phyloP scores from a whole-genome alignment of 1,140 invertebrate species.

The Chironomus striatipennis region DNA sequence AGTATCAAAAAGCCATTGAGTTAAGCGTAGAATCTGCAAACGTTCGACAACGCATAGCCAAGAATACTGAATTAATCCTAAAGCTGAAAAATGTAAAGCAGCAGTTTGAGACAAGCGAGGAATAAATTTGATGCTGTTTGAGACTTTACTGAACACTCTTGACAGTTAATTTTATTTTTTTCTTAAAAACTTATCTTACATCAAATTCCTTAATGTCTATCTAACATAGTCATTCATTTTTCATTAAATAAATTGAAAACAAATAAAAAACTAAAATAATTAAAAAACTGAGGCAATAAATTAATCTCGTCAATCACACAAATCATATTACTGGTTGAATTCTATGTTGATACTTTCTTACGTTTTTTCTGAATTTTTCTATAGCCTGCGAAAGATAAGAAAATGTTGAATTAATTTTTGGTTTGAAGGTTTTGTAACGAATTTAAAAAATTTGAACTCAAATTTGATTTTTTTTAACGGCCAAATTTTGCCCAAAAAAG shows the following conservation, averaged over 20 bases:
- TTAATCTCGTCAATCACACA: not conserved
- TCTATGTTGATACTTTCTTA: not conserved
- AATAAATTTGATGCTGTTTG: not conserved
- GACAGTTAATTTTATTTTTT: not conserved
- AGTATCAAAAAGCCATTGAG: not conserved
- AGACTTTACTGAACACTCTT: not conserved
- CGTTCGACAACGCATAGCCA: not conserved
- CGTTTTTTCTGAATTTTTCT: slow-evolving; percentile 12
- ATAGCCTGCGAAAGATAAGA: not conserved
- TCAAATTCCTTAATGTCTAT: not conserved
- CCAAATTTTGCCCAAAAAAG: too few relatives aligned
- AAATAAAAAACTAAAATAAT: not conserved
- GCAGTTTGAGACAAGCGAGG: not conserved
- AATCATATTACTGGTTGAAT: not conserved
- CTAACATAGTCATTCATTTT: not conserved
- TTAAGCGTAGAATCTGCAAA: not conserved
- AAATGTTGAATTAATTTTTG: not conserved
- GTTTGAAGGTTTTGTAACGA: not conserved
- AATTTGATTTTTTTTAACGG: too few relatives aligned
- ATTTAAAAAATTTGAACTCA: too few relatives aligned
- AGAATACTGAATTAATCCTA: not conserved
- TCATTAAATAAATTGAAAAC: not conserved
- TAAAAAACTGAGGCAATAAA: not conserved
- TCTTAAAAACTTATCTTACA: not conserved
- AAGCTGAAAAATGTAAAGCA: not conserved